Conservation (phyloP, 2,888 invertebrate genomes). For the Malthinus seriepunctatus region DNA sequence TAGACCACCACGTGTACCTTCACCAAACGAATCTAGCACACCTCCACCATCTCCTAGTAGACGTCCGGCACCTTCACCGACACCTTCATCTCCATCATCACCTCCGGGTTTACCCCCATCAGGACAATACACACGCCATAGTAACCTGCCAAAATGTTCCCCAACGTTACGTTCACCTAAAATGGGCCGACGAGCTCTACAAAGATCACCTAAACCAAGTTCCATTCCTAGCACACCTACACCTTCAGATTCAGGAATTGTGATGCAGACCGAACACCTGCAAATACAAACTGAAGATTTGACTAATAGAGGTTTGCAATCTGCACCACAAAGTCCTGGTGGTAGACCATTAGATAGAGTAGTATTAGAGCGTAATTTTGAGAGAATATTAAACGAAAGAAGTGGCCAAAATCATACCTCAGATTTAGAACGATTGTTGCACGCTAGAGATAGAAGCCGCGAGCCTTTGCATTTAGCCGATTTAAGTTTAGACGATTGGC, state of each 20-base stretch:
- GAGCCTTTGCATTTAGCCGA: slow-evolving; percentile 65
- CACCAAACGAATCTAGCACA: slow-evolving; percentile 56
- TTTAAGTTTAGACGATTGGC: slow-evolving; percentile 62
- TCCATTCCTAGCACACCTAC: slow-evolving; percentile 51
- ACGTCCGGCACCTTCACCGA: slow-evolving; percentile 60
- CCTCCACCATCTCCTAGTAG: slow-evolving; percentile 59
- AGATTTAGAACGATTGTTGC: slow-evolving; percentile 57
- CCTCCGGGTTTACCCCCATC: slow-evolving; percentile 40
- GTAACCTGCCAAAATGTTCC: slow-evolving; percentile 53
- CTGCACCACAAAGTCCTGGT: slow-evolving; percentile 42
- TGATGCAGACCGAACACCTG: slow-evolving; percentile 31
- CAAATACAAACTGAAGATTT: slow-evolving; percentile 37
- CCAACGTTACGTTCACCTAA: slow-evolving; percentile 63
- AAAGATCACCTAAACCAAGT: slow-evolving; percentile 54
- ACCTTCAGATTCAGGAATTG: slow-evolving; percentile 43
- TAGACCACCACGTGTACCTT: slow-evolving; percentile 60
- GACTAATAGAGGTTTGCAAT: slow-evolving; percentile 32
- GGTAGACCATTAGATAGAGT: slow-evolving; percentile 67
- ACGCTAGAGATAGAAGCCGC: slow-evolving; percentile 61
- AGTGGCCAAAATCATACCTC: slow-evolving; percentile 46
- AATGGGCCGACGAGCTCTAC: slow-evolving; percentile 58
- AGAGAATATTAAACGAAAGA: slow-evolving; percentile 61
- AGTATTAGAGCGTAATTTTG: slow-evolving; percentile 69
- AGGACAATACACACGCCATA: slow-evolving; percentile 37
- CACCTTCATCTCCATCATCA: slow-evolving; percentile 63